Conservation (phyloP, 2,797 vertebrate species). For the Gambusia yucatana region DNA sequence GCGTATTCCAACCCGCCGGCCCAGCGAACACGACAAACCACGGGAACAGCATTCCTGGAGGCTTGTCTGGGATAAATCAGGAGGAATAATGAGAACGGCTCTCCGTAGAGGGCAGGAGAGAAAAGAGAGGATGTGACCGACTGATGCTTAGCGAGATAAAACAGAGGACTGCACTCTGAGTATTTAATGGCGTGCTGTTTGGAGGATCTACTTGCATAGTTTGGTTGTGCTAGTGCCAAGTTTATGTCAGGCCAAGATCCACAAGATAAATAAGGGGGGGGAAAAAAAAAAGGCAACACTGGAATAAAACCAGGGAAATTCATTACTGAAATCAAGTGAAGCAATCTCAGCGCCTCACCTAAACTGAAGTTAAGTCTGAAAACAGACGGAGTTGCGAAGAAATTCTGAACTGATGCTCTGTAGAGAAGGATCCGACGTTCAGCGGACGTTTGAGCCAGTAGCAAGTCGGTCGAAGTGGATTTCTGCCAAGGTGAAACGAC, state of each 20-base stretch:
- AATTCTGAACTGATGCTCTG: not conserved
- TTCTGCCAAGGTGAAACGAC: not conserved
- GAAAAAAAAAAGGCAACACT: not conserved
- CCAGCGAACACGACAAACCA: conserved; percentile 58
- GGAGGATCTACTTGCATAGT: conserved; percentile 42
- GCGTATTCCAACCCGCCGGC: conserved; percentile 59
- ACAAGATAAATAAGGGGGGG: not conserved
- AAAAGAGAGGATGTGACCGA: conserved; percentile 32
- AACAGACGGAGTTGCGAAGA: not conserved
- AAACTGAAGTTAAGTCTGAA: not conserved
- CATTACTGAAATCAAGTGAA: not conserved
- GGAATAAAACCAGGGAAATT: not conserved
- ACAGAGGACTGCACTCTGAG: not conserved
- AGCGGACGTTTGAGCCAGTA: not conserved
- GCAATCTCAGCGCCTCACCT: not conserved
- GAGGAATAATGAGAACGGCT: conserved; percentile 56
- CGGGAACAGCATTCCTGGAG: conserved; percentile 62
- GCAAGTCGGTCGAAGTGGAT: not conserved
- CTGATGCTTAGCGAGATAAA: conserved; percentile 22
- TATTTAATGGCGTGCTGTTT: conserved; percentile 9
- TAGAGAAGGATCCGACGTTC: not conserved
- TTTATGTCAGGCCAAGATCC: conserved; percentile 11
- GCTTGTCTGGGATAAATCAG: conserved; percentile 67
- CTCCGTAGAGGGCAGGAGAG: conserved; percentile 40
- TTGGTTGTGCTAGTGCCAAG: conserved; percentile 28